Conservation (phyloP, 2,797 vertebrate species). For the Girardinus metallicus region DNA sequence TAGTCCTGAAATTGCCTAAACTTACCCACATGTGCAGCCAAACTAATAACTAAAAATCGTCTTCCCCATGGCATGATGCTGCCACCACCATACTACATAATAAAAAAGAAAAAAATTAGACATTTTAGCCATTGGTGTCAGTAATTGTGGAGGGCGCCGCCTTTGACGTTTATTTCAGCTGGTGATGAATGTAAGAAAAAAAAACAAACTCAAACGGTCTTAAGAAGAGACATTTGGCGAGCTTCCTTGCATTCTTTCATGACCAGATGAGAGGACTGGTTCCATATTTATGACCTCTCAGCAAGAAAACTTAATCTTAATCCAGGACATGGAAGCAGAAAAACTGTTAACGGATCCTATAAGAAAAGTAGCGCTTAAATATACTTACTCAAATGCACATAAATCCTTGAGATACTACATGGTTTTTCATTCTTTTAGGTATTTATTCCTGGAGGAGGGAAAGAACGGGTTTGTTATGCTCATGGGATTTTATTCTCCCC, state of each 20-base stretch:
- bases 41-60: background rate
- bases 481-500: conserved; percentile 27
- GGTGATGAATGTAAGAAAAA: conserved; percentile 54
- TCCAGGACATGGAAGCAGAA: conserved; percentile 7
- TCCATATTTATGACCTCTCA: background rate
- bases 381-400: conserved; percentile 41
- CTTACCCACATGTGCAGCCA: background rate
- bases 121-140: no score
- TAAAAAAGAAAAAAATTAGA: background rate
- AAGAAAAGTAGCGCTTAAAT: conserved; percentile 27
- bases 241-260: background rate
- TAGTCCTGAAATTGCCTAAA: background rate
- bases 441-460: background rate
- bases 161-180: conserved; percentile 60
- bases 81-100: background rate
- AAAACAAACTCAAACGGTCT: conserved; percentile 2
- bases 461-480: conserved; percentile 5
- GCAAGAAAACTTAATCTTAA: background rate
- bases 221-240: conserved; percentile 11
- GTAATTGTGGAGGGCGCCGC: conserved; percentile 6
- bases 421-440: conserved; percentile 16
- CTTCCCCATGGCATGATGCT: background rate
- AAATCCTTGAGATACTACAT: conserved; percentile 48
- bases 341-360: conserved; percentile 14
- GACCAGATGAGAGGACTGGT: conserved; percentile 9